Base-by-base conservation (phyloP, 2,113 vertebrate genomes). In the Melanerpes aurifrons region DNA sequence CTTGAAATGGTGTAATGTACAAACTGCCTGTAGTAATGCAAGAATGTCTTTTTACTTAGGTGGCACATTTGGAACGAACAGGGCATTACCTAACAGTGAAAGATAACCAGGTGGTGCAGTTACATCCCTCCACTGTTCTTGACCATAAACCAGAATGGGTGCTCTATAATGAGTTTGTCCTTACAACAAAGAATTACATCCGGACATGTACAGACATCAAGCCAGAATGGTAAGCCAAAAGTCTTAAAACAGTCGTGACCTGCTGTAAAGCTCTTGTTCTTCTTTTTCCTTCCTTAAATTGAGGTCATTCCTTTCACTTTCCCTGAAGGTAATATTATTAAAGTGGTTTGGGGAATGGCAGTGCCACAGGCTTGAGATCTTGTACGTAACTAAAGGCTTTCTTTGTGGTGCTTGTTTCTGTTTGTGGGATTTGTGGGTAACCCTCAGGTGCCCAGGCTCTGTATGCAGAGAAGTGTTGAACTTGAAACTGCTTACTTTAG, bases 111-210 rank as follows among this genome's bases (percentile, higher is more conserved):
- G 99, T 99, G 92, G 99, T 99, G 61, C 99, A 99, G 97, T 96
- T 99, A 95, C 99, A 99, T 97, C 99, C 99, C 43, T 99, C 99
- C 77, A 99, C 99, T 45, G 99, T 99, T 95, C 98, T 99, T 94
- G 99, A 99, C 97, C 99, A 99, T 96, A 99, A 99, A 94, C 99
- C 99, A 2, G 99, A 99, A 93, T 99, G 99, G 99, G 99, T 99
- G 92, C 98, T 99, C 68, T 99, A 99, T 96, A 99, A 99, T 74
- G 99, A 99, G 97, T 99, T 99, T 95, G 99, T 99, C 78, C 98
- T 99, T 95, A 99, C 99, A 89, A 99, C 99, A 37, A 99, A 99
- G 97, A 99, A 99, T 91, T 99, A 99, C 94, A 99, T 99, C 97
- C 98, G 99, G 95, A 99, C 99, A 3, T 99, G 99, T 98, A 99